Evolutionary conservation across 2,888 invertebrate genomes (phyloP), one percentile per base, ranked within the genome.

Genomic region (Steinernema scapterisci): DNA sequence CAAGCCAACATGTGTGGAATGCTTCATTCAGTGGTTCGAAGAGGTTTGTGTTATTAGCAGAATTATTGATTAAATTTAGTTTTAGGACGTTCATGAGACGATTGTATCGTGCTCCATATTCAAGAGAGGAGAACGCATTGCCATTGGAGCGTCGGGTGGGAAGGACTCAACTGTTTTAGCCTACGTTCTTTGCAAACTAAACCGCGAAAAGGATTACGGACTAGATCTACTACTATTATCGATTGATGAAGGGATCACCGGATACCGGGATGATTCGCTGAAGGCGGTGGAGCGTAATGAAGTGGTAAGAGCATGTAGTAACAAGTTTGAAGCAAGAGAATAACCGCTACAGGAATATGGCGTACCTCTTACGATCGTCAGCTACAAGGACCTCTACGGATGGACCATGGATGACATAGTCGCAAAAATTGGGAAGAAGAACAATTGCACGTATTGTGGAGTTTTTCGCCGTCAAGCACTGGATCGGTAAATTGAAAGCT

Each of bases 401-500:
- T 99, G 99, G 99, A 97, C 97, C 2, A 97, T 97, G 96, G 99
- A 99, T 90, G 93, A 93, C 85, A 97, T 99, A 88, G 99, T 99
- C 0, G 88, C 89, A 80, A 89, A 90, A 87, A 90, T 90, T 75
- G 93, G 93, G 0, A 91, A 93, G 73, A 95, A 94, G 87, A 99
- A 96, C 89, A 99, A 99, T 89, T 99, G 99, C 83, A 90, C 90
- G 43, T 90, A 90, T 80, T 90, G 90, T 85, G 90, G 90, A 3
- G 90, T 90, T 21, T 97, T 99, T 88, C 90, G 97, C 74, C 91
- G 97, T 23, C 97, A 99, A 88, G 97, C 97, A 0, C 88, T 99
- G 70, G 97, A 99, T 87, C 27, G 63, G 63, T 63, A 63, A 31
- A 31, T 38, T 52, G 31, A 48, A 48, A 7, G 31, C 44, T 51